phyloP scores from a whole-genome alignment of 2,888 invertebrate genomes.

The Toxonevra muliebris region DNA sequence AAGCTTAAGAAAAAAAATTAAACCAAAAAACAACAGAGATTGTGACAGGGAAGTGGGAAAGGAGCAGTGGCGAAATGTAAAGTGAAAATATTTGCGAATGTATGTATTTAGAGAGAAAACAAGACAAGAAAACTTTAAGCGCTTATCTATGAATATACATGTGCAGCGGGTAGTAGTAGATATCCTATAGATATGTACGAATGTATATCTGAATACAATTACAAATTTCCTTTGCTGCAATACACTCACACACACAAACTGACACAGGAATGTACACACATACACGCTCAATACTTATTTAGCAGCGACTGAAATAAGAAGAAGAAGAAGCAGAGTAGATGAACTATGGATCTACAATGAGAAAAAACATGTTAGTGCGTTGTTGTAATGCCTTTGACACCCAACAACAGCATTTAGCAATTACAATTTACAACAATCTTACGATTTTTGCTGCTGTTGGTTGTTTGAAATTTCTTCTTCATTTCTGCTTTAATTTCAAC shows the following conservation, averaged over 20 bases:
- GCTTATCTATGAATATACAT: too few relatives aligned
- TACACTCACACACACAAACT: conserved; percentile 9
- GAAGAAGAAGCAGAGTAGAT: background rate
- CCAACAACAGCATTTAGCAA: conserved; percentile 18
- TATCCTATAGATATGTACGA: too few relatives aligned
- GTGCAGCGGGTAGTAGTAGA: conserved; percentile 8
- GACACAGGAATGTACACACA: conserved; percentile 10
- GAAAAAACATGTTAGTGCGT: background rate
- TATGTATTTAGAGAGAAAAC: background rate
- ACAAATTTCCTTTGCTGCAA: conserved; percentile 18
- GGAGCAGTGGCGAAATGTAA: background rate
- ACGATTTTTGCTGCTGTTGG: background rate
- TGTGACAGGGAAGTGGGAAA: too few relatives aligned
- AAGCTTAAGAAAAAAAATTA: background rate
- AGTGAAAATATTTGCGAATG: conserved; percentile 11
- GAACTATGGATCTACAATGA: background rate
- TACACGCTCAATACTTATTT: conserved; percentile 16
- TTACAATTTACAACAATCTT: conserved; percentile 12
- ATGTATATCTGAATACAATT: too few relatives aligned
- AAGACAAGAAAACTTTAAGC: conserved; percentile 7
- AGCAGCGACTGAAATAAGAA: background rate
- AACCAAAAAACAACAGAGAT: background rate
- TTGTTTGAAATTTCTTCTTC: too few relatives aligned
- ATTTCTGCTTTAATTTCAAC: too few relatives aligned
- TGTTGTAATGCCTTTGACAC: conserved; percentile 16